These are phyloP conservation scores for Ageneiosus marmoratus DNA, from an alignment of 2,113 vertebrate genomes.

Conservation along the genomic window DNA sequence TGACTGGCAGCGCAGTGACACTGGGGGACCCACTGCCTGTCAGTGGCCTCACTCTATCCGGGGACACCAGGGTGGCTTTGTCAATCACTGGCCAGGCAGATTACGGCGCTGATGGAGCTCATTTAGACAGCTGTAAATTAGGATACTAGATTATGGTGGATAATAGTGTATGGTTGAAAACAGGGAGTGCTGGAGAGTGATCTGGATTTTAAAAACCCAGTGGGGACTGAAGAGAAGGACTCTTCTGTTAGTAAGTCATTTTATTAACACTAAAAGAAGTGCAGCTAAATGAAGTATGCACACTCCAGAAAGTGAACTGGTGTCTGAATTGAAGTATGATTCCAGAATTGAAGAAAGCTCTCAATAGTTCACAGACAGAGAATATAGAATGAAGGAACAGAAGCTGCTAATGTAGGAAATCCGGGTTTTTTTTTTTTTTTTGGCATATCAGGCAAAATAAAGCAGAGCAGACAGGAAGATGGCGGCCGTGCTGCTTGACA, in stretches of 20 bases:
- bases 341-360: not conserved
- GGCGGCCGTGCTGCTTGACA: slow-evolving; percentile 76
- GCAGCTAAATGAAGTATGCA: not conserved
- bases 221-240: not conserved
- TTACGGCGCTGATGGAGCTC: slow-evolving; percentile 46
- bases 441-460: slow-evolving; percentile 24
- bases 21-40: slow-evolving; percentile 42
- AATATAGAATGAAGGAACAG: slow-evolving; percentile 40
- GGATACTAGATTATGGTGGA: slow-evolving; percentile 31
- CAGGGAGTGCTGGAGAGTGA: slow-evolving; percentile 12
- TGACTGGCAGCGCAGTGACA: slow-evolving; percentile 65
- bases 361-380: slow-evolving; percentile 31
- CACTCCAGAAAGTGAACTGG: not conserved
- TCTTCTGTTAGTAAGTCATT: slow-evolving; percentile 4
- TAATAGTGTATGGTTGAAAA: slow-evolving; percentile 20
- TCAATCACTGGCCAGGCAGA: slow-evolving; percentile 63
- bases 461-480: slow-evolving; percentile 57
- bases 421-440: slow-evolving; percentile 29
- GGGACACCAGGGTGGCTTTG: slow-evolving; percentile 59
- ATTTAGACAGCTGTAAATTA: slow-evolving; percentile 45
- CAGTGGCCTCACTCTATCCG: slow-evolving; percentile 41
- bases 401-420: slow-evolving; percentile 30
- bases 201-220: slow-evolving; percentile 5
- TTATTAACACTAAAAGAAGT: slow-evolving; percentile 5
- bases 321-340: not conserved